Percentiles rank a stretch among this genome's conserved stretches.
These are phyloP conservation scores for Oceanodroma tethys DNA, from an alignment of 2,113 vertebrate genomes.

Conservation along the genomic window DNA sequence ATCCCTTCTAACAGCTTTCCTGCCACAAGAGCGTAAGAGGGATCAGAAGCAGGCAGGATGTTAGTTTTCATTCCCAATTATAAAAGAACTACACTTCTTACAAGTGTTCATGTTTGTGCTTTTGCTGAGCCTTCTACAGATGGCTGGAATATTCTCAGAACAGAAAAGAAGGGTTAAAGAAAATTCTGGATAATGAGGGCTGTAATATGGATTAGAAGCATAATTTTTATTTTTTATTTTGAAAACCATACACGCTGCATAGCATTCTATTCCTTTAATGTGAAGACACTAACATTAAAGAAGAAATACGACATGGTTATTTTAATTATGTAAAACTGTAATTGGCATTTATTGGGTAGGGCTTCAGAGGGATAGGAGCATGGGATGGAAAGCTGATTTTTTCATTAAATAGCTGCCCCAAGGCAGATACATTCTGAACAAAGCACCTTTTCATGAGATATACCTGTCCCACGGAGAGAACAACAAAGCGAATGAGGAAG, in stretches of 20 bases:
- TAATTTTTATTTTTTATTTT: neutral
- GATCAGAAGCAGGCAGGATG: conserved; percentile 2
- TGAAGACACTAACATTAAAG: conserved; percentile 5
- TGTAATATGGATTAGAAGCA: neutral
- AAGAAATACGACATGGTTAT: conserved; percentile 17
- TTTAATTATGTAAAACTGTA: conserved; percentile 60
- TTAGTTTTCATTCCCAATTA: conserved; percentile 11
- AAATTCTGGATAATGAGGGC: neutral
- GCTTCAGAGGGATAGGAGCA: conserved; percentile 37
- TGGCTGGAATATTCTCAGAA: neutral
- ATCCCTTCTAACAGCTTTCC: conserved; percentile 20
- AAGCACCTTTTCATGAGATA: conserved; percentile 52
- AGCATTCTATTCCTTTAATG: conserved; percentile 4
- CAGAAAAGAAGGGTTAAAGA: neutral
- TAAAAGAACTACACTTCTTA: neutral
- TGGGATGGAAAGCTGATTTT: conserved; percentile 42
- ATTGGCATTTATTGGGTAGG: conserved; percentile 30
- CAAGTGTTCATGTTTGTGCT: neutral
- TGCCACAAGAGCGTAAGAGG: neutral
- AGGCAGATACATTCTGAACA: conserved; percentile 49
- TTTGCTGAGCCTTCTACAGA: neutral
- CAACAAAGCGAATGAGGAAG: conserved; percentile 29
- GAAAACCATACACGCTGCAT: neutral
- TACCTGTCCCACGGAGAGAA: conserved; percentile 54
- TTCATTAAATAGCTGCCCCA: conserved; percentile 58